Conservation (phyloP, 2,888 invertebrate genomes). For the Drosophila austrosaltans region DNA sequence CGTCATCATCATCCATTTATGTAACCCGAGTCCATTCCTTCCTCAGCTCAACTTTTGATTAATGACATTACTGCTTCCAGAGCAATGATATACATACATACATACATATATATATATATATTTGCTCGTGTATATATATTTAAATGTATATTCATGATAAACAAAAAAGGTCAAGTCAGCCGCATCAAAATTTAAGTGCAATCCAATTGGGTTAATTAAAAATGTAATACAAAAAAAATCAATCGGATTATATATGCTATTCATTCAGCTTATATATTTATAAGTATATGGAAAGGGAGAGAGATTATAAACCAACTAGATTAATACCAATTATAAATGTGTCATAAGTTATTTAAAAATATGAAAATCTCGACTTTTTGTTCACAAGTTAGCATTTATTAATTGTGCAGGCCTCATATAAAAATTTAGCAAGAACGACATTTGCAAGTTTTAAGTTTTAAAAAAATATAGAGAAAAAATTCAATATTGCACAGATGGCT, state of each 20-base stretch:
- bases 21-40: slow-evolving; percentile 31
- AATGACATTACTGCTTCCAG: slow-evolving; percentile 51
- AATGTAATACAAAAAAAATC: slow-evolving; percentile 22
- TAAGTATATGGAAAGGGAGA: no score
- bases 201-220: slow-evolving; percentile 45
- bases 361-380: no score
- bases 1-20: slow-evolving; percentile 31
- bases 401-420: no score
- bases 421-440: no score
- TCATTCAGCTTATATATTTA: no score
- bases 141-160: neutral
- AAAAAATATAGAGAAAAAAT: no score
- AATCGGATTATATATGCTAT: neutral
- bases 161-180: slow-evolving; percentile 9
- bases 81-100: slow-evolving; percentile 38
- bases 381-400: no score
- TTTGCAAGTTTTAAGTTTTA: no score
- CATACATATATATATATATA: slow-evolving; percentile 5
- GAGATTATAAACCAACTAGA: no score
- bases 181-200: slow-evolving; percentile 36
- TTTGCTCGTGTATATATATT: neutral
- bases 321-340: no score
- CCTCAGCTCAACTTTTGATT: slow-evolving; percentile 51
- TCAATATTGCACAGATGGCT: no score
- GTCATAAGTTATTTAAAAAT: no score